Conservation (phyloP, 2,113 vertebrate species). For the Leucopternis melanops region DNA sequence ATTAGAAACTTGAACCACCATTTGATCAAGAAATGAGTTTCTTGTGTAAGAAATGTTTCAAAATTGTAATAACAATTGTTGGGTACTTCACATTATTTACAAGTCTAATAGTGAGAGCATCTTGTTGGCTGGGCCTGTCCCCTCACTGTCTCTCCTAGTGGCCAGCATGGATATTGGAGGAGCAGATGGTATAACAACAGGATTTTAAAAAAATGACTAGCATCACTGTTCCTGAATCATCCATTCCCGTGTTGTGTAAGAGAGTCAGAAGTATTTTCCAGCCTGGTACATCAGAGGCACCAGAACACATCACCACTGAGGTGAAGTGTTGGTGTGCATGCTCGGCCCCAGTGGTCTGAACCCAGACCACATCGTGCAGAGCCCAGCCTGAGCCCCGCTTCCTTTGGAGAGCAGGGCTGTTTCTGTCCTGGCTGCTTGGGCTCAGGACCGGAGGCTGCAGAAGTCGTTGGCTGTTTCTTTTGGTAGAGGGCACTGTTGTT, state of each 20-base stretch:
- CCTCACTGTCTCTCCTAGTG: background rate
- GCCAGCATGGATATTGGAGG: fast-evolving
- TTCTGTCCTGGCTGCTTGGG: background rate
- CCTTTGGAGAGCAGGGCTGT: background rate
- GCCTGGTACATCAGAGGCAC: background rate
- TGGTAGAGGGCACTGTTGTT: slow-evolving; percentile 24
- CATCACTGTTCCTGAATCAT: background rate
- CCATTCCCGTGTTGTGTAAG: fast-evolving
- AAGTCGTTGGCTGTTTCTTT: background rate
- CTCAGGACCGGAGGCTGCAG: fast-evolving
- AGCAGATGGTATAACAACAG: background rate
- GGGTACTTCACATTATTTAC: background rate
- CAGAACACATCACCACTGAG: fast-evolving
- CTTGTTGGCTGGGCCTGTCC: background rate
- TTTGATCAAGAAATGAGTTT: background rate
- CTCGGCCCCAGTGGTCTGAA: background rate
- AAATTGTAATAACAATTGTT: background rate
- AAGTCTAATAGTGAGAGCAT: background rate
- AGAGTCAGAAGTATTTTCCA: background rate
- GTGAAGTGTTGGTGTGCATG: background rate
- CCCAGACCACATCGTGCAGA: fast-evolving
- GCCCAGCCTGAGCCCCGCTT: background rate
- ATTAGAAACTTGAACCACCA: background rate
- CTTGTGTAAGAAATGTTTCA: background rate
- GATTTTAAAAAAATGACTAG: background rate